phyloP scores from a whole-genome alignment of 2,113 vertebrate species.

The Onychostoma macrolepis region DNA sequence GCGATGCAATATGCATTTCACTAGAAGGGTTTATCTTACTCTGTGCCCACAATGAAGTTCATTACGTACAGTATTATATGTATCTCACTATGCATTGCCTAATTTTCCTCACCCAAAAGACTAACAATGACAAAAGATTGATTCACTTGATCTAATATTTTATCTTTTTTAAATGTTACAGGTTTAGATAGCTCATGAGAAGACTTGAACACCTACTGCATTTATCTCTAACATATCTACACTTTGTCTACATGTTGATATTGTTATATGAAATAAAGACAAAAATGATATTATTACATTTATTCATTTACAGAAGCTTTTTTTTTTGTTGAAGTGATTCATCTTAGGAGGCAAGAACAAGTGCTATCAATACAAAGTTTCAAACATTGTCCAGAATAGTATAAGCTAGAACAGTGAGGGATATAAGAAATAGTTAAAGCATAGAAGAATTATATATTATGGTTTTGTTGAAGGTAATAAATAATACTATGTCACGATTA shows the following conservation, averaged over 20 bases:
- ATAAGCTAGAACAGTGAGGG: not conserved
- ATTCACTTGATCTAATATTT: not conserved
- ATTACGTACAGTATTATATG: not conserved
- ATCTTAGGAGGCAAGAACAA: not conserved
- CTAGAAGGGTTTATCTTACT: slow-evolving; percentile 11
- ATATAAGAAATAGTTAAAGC: not conserved
- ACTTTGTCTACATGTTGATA: not conserved
- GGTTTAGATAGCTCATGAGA: not conserved
- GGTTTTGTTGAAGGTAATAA: not conserved
- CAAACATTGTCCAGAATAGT: too few species aligned
- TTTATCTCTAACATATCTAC: not conserved
- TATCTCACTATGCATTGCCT: not conserved
- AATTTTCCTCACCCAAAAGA: not conserved
- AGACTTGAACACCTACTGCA: too few species aligned
- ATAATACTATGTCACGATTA: too few species aligned
- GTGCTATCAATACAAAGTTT: not conserved
- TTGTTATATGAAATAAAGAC: not conserved
- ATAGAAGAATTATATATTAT: not conserved
- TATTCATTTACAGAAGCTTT: not conserved
- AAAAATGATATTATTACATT: not conserved
- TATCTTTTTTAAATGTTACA: not conserved
- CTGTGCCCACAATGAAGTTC: not conserved
- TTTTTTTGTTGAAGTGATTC: not conserved
- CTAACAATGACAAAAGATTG: not conserved
- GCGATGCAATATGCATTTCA: slow-evolving; percentile 17